Evolutionary conservation across 2,888 invertebrate species (phyloP), one percentile per base, ranked within the genome.

Genomic region (Campoplex capitator): DNA sequence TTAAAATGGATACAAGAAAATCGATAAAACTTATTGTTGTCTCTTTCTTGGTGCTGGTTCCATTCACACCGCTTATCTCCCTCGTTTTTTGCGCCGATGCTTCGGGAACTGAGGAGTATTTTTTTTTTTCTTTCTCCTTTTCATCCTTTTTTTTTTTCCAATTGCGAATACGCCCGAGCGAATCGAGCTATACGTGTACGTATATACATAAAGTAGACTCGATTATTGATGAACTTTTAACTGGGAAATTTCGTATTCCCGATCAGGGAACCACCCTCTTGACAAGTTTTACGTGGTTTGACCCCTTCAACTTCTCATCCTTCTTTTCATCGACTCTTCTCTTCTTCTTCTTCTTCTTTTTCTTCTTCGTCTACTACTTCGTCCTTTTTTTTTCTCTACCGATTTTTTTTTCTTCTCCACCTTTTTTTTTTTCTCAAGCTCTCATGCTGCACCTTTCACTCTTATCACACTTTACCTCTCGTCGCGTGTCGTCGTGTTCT

Each of bases 161-260:
- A 70, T 70, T 45, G 70, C 18, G 45, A 79, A 58, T 68, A 23
- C 73, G 45, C 23, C 51, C 51, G 75, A 32, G 32, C 48, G 58
- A 32, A 13, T 51, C 73, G 54, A 75, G 48, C 35, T 70, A 58
- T 70, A 76, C 67, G 18, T 16, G 62, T 32, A 62, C 9, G 42
- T 38, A 38, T 62, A 13, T 62, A 13, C 28, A 32, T 62, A 62
- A 16, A 62, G 62, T 1, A 76, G 48, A 28, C 56, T 23, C 83
- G 76, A 84, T 87, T 85, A 89, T 88, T 85, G 88, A 89, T 89
- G 89, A 89, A 87, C 89, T 87, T 88, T 89, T 89, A 88, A 82
- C 88, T 87, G 88, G 84, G 54, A 88, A 86, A 88, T 89, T 85
- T 78, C 83, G 80, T 85, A 85, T 88, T 86, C 86, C 62, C 73